A percentile compares a stretch with the other conserved stretches of the same genome.
Conservation (phyloP, 2,888 invertebrate genomes). For the Drosophila bunnanda region DNA sequence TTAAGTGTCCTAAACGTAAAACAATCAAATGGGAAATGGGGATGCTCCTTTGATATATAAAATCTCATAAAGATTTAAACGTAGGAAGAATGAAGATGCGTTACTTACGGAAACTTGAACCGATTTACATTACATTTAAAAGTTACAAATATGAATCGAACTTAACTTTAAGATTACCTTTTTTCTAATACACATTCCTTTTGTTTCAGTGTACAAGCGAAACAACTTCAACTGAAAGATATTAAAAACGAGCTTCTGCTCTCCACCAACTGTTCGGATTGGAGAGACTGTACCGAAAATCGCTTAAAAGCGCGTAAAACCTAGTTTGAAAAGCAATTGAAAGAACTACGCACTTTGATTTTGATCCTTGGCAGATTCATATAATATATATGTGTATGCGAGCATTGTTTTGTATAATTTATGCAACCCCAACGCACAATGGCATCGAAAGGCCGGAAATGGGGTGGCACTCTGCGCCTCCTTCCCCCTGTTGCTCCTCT, state of each 20-base stretch:
- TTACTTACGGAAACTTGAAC: neutral
- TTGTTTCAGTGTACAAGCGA: neutral
- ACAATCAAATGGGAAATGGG: too few species aligned
- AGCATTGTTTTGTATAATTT: conserved; percentile 56
- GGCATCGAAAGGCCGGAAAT: conserved; percentile 33
- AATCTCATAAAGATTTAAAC: too few species aligned
- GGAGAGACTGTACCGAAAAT: conserved; percentile 67
- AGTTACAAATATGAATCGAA: too few species aligned
- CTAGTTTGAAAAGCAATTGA: conserved; percentile 65
- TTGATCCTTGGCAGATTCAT: conserved; percentile 32
- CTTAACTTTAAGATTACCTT: too few species aligned
- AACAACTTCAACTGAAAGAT: conserved; percentile 9
- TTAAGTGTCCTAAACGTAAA: too few species aligned
- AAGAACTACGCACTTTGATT: conserved; percentile 64
- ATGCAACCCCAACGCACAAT: conserved; percentile 69
- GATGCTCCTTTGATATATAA: too few species aligned
- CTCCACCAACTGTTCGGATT: conserved; percentile 41
- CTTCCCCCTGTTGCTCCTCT: conserved; percentile 15
- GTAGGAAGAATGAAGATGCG: too few species aligned
- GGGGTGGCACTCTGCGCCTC: conserved; percentile 35
- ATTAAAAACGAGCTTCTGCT: conserved; percentile 1
- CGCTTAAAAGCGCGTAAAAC: conserved; percentile 67
- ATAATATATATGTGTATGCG: conserved; percentile 5
- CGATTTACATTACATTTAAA: neutral
- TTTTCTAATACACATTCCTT: too few species aligned